Percentiles rank a stretch among this genome's conserved stretches.
Evolutionary conservation across 2,113 vertebrate species (phyloP).

Genomic region (Laticauda colubrina): DNA sequence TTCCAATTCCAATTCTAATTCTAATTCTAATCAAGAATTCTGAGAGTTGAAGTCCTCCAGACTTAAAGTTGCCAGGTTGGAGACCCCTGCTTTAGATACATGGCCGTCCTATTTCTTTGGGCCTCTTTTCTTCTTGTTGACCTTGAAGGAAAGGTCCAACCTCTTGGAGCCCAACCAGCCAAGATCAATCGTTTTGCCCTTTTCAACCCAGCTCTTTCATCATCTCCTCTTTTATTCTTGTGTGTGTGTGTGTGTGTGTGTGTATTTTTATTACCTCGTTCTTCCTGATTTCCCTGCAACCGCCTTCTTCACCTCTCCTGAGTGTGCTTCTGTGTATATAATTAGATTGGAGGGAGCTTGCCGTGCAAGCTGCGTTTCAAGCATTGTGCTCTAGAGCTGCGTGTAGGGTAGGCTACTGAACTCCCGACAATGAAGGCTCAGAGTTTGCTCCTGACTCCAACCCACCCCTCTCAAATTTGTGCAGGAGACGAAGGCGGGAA

Average conservation of each 20-base stretch:
- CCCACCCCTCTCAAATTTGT: not conserved
- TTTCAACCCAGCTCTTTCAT: not conserved
- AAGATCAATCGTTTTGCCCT: not conserved
- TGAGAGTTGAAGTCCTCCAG: too few species aligned
- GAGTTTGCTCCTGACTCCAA: not conserved
- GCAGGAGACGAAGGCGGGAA: constrained; percentile 37
- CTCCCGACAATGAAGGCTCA: constrained; percentile 3
- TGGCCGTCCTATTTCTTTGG: not conserved
- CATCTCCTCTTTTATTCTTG: not conserved
- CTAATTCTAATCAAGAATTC: too few species aligned
- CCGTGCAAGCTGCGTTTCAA: constrained; percentile 55
- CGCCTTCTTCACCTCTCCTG: not conserved
- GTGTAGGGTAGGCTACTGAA: constrained; percentile 59
- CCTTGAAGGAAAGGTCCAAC: not conserved
- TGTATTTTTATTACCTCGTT: not conserved
- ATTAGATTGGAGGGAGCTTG: constrained; percentile 60
- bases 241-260: too few species aligned
- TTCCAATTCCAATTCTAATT: too few species aligned
- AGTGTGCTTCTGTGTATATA: constrained; percentile 63
- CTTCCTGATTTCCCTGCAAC: constrained; percentile 14
- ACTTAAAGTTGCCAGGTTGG: too few species aligned
- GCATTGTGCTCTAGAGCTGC: not conserved
- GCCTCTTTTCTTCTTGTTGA: not conserved
- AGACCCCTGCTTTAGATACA: too few species aligned
- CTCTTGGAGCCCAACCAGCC: not conserved